A percentile compares a stretch with the other conserved stretches of the same genome.
phyloP scores from a whole-genome alignment of 2,888 invertebrate genomes.

The Selenia dentaria region DNA sequence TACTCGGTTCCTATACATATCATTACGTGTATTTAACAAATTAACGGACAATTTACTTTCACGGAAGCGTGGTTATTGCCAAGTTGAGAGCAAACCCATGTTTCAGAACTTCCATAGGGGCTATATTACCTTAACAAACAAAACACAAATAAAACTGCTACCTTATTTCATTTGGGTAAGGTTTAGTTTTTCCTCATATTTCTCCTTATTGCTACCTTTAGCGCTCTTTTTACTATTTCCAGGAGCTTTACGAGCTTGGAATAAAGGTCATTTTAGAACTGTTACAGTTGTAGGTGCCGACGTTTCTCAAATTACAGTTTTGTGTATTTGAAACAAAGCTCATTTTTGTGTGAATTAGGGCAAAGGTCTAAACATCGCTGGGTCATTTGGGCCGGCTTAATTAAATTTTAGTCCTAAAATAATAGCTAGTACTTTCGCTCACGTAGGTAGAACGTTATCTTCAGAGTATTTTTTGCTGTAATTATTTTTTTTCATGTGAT shows the following conservation, averaged over 20 bases:
- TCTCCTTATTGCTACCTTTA: slow-evolving; percentile 20
- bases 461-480: slow-evolving; percentile 31
- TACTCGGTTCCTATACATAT: slow-evolving; percentile 17
- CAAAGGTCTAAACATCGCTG: slow-evolving; percentile 25
- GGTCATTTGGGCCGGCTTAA: slow-evolving; percentile 39
- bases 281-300: slow-evolving; percentile 2
- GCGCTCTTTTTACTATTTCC: slow-evolving; percentile 14
- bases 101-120: slow-evolving; percentile 45
- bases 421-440: slow-evolving; percentile 38
- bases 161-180: slow-evolving; percentile 6
- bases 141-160: slow-evolving; percentile 2
- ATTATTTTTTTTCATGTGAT: slow-evolving; percentile 10
- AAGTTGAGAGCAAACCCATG: slow-evolving; percentile 54
- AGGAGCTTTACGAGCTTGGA: slow-evolving; percentile 14
- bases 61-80: slow-evolving; percentile 35
- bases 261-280: slow-evolving; percentile 27
- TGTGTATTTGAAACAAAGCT: slow-evolving; percentile 9
- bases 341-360: slow-evolving; percentile 13
- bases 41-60: slow-evolving; percentile 42
- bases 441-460: slow-evolving; percentile 27
- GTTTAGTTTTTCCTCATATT: background rate
- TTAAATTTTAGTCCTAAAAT: slow-evolving; percentile 54
- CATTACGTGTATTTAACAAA: slow-evolving; percentile 37
- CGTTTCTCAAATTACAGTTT: slow-evolving; percentile 5
- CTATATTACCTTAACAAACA: slow-evolving; percentile 30